A percentile compares a stretch with the other conserved stretches of the same genome.
These are phyloP conservation scores for Halcyon chelicuti DNA, from an alignment of 2,797 vertebrate genomes.

Conservation along the genomic window DNA sequence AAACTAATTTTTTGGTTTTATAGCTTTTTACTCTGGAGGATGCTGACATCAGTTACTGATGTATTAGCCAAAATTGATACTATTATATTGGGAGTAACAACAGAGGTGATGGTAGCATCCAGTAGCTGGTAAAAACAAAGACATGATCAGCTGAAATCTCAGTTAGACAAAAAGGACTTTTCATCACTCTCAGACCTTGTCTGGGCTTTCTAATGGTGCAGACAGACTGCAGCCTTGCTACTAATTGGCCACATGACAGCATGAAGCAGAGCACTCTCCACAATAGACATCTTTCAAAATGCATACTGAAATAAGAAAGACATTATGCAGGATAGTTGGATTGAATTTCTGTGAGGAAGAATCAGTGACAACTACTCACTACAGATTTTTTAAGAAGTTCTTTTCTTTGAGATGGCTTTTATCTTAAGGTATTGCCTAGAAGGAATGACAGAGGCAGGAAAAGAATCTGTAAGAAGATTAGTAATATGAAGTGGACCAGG, in stretches of 20 bases:
- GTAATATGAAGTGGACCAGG: background rate
- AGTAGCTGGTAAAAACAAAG: background rate
- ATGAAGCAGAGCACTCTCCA: background rate
- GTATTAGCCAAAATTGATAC: background rate
- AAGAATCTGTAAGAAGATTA: background rate
- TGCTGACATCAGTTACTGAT: background rate
- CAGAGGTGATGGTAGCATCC: background rate
- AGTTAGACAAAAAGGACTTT: background rate
- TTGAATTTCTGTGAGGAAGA: background rate
- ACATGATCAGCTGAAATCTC: background rate
- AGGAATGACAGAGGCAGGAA: background rate
- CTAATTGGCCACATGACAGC: background rate
- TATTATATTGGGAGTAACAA: background rate
- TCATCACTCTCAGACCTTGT: background rate
- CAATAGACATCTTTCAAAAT: background rate
- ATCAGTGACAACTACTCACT: background rate
- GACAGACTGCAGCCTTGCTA: background rate
- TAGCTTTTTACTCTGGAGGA: background rate
- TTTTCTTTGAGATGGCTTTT: background rate
- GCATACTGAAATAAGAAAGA: background rate
- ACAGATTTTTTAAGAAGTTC: background rate
- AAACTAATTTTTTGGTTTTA: background rate
- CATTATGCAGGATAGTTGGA: background rate
- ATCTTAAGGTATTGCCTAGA: background rate
- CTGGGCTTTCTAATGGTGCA: background rate